Percentiles rank a stretch among this genome's conserved stretches.
These are phyloP conservation scores for Serripes groenlandicus DNA, from an alignment of 2,888 invertebrate genomes.

Conservation along the genomic window DNA sequence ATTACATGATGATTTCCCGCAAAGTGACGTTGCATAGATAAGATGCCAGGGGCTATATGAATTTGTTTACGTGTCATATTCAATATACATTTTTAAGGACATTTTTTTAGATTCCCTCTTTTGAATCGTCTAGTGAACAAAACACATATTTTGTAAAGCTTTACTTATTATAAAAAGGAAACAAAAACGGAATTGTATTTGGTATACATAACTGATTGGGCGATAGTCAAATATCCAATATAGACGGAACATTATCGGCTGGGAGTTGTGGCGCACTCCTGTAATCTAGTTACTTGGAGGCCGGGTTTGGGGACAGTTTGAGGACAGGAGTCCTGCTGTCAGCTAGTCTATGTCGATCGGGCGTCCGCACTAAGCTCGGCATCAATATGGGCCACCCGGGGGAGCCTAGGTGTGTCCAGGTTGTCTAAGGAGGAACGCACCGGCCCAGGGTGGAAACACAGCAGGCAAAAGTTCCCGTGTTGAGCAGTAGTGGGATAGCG, in stretches of 20 bases:
- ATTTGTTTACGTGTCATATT: not conserved
- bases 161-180: not conserved
- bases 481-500: conserved; percentile 24
- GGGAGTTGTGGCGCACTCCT: conserved; percentile 14
- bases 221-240: not conserved
- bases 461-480: conserved; percentile 22
- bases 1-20: too few relatives aligned
- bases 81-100: not conserved
- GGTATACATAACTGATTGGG: not conserved
- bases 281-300: conserved; percentile 18
- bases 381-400: conserved; percentile 22
- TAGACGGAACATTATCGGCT: not conserved
- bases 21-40: not conserved
- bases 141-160: not conserved
- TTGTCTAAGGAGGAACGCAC: conserved; percentile 23
- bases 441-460: conserved; percentile 24
- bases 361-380: conserved; percentile 24
- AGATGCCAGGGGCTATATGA: not conserved
- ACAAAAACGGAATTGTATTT: not conserved
- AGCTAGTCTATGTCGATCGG: conserved; percentile 19
- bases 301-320: conserved; percentile 78
- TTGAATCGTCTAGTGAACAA: not conserved
- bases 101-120: not conserved
- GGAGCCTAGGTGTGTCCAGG: conserved; percentile 8
- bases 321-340: conserved; percentile 9